Percentiles rank a stretch among this genome's conserved stretches.
Conservation (phyloP, 2,888 invertebrate species). For the Heliconius ismenius region DNA sequence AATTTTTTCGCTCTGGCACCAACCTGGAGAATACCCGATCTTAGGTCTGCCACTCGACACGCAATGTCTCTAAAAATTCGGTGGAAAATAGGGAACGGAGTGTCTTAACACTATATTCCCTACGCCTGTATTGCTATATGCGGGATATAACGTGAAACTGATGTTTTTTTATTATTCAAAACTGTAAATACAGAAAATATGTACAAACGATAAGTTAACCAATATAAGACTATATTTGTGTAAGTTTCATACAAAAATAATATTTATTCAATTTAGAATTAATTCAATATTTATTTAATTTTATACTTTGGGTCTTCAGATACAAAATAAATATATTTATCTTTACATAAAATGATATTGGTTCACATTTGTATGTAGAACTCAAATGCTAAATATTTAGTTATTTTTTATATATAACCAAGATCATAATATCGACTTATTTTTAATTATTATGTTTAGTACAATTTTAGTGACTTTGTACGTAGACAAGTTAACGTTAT, state of each 20-base stretch:
- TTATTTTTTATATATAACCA: neutral
- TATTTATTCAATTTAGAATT: neutral
- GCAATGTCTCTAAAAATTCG: too few species aligned
- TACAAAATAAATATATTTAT: neutral
- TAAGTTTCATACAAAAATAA: neutral
- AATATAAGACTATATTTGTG: neutral
- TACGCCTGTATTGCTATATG: too few species aligned
- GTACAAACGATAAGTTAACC: neutral
- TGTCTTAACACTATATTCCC: too few species aligned
- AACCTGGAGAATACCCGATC: too few species aligned
- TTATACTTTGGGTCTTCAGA: neutral
- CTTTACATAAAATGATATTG: neutral
- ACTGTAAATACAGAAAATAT: neutral
- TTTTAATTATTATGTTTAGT: neutral
- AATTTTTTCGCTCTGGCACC: too few species aligned
- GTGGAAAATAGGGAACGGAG: too few species aligned
- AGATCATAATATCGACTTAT: neutral
- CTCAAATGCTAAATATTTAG: neutral
- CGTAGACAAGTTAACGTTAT: too few species aligned
- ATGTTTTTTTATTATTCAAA: neutral
- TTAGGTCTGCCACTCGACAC: too few species aligned
- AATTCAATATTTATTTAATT: too few species aligned
- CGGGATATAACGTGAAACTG: too few species aligned
- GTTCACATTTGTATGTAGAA: neutral
- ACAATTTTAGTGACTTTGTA: neutral